Percentiles rank a stretch among this genome's conserved stretches.
Conservation (phyloP, 2,797 vertebrate genomes). For the Crax fasciolata region DNA sequence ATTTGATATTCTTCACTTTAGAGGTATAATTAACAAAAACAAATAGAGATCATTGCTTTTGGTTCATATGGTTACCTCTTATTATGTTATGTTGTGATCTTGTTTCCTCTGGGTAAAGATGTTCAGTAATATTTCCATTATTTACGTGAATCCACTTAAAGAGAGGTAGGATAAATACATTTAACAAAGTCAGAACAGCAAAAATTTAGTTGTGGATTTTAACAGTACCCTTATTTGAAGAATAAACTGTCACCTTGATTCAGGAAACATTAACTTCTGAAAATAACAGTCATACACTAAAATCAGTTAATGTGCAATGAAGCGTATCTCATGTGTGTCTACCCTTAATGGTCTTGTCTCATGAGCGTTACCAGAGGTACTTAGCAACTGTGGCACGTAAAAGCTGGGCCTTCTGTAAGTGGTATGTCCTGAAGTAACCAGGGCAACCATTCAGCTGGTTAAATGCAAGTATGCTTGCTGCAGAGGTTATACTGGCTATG, state of each 20-base stretch:
- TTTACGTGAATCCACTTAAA: not conserved
- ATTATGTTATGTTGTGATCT: not conserved
- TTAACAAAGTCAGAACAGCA: not conserved
- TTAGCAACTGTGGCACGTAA: not conserved
- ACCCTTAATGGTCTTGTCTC: not conserved
- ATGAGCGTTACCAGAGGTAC: not conserved
- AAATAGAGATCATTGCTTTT: not conserved
- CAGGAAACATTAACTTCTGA: not conserved
- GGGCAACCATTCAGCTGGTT: not conserved
- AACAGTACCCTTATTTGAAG: not conserved
- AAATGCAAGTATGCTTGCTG: constrained; percentile 7
- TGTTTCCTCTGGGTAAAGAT: not conserved
- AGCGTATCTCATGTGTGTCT: not conserved
- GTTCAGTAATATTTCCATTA: not conserved
- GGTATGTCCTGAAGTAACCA: not conserved
- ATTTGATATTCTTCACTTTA: not conserved
- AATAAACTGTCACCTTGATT: not conserved
- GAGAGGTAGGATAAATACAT: not conserved
- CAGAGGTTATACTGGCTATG: not conserved
- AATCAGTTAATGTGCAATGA: not conserved
- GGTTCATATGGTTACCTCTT: not conserved
- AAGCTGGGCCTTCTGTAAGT: not conserved
- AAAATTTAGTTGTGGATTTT: not conserved
- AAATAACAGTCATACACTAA: not conserved
- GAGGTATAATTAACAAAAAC: not conserved